phyloP scores from a whole-genome alignment of 2,888 invertebrate genomes.

The Philonicus albiceps region DNA sequence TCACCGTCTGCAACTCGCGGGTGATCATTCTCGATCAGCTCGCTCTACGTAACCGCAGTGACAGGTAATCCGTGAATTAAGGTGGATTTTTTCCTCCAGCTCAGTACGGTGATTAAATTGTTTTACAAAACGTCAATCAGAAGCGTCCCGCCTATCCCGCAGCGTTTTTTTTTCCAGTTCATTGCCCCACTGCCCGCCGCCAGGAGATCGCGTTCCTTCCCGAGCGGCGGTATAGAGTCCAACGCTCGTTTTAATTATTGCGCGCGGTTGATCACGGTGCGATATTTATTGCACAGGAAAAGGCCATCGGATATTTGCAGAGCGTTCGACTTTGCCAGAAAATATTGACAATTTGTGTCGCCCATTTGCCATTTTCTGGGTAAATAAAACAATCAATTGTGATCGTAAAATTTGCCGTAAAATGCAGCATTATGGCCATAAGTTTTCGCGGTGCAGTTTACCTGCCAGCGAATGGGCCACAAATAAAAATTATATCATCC shows the following conservation, averaged over 20 bases:
- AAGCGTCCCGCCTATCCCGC: constrained; percentile 3
- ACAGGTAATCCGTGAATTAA: constrained; percentile 42
- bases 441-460: constrained; percentile 34
- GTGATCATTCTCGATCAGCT: constrained; percentile 38
- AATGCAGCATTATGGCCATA: constrained; percentile 37
- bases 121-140: constrained; percentile 35
- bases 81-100: background rate
- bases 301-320: background rate
- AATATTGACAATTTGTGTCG: constrained; percentile 38
- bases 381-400: constrained; percentile 46
- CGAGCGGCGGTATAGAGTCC: background rate
- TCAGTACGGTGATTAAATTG: constrained; percentile 8
- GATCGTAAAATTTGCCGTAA: constrained; percentile 38
- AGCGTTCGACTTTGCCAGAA: constrained; percentile 5
- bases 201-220: background rate
- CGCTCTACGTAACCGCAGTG: constrained; percentile 20
- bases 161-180: background rate
- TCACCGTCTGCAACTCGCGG: constrained; percentile 34
- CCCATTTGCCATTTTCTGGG: constrained; percentile 43
- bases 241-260: constrained; percentile 29
- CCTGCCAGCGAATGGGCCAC: constrained; percentile 33
- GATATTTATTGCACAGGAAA: constrained; percentile 27
- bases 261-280: background rate
- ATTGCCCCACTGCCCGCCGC: background rate
- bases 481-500: constrained; percentile 34